A percentile compares a stretch with the other conserved stretches of the same genome.
Evolutionary conservation across 2,888 invertebrate genomes (phyloP).

Genomic region (Microdon myrmicae): DNA sequence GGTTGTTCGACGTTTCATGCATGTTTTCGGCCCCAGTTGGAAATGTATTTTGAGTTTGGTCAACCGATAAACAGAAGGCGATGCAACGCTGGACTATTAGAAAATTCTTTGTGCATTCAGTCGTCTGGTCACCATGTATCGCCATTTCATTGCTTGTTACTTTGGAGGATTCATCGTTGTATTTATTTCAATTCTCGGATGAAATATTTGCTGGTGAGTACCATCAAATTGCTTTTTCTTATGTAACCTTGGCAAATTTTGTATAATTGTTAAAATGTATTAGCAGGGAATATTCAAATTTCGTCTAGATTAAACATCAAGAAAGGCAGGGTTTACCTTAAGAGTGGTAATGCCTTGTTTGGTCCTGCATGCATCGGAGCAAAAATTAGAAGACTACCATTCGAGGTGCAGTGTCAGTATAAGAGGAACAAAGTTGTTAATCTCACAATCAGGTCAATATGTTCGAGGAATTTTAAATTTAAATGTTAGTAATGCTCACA

Average conservation of each 20-base stretch:
- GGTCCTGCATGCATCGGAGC: too few species aligned
- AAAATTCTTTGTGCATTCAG: constrained; percentile 82
- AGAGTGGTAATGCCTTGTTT: too few species aligned
- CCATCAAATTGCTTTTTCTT: not conserved
- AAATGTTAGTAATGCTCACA: too few species aligned
- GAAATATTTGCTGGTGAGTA: constrained; percentile 66
- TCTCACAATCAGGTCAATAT: too few species aligned
- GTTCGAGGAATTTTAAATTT: too few species aligned
- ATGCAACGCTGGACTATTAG: constrained; percentile 86
- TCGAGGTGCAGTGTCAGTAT: too few species aligned
- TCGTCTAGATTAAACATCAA: too few species aligned
- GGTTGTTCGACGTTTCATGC: constrained; percentile 82
- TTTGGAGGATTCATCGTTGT: constrained; percentile 82
- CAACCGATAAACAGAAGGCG: constrained; percentile 76
- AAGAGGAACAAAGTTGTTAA: too few species aligned
- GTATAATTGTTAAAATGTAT: not conserved
- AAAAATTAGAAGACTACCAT: too few species aligned
- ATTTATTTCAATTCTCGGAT: constrained; percentile 72
- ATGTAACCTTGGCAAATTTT: constrained; percentile 16
- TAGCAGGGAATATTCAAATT: not conserved
- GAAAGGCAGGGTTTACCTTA: too few species aligned
- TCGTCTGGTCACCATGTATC: constrained; percentile 87
- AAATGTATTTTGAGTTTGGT: constrained; percentile 84
- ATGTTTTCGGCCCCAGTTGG: constrained; percentile 82
- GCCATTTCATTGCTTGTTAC: constrained; percentile 82